Base-by-base conservation (phyloP, 2,113 vertebrate genomes). In the Pao palembangensis region DNA sequence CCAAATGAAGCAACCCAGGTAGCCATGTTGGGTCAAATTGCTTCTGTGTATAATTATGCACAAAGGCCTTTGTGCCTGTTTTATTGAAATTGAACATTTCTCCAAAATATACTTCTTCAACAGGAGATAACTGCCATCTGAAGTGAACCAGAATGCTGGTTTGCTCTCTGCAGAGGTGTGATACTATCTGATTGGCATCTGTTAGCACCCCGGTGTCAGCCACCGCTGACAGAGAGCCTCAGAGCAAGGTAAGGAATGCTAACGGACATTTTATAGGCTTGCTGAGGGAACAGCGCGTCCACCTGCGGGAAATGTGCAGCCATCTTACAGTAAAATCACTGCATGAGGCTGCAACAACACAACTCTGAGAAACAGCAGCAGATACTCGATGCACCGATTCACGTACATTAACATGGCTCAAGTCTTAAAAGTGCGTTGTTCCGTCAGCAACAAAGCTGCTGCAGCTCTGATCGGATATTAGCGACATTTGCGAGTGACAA, bases 311-410 rank as follows among this genome's bases (percentile, higher is more conserved):
- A 75, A 53, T 34, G 55, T 60, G 55, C 64, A 51, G 59, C 56
- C 69, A 58, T 82, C 52, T 55, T 61, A 73, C 67, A 51, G 63
- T 58, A 67, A 64, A 65, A 65, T 65, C 56, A 44, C 58, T 0
- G 67, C 3, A 17, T 64, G 59, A 62, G 68, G 53, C 54, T 18
- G 11, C 55, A 31, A 61, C 6, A 43, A 28, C 31, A 51, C 58
- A 19, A 51, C 51, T 48, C 15, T 6, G 62, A 51, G 53, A 72
- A 79, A 65, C n/a, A 34, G n/a, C 15, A n/a, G 44, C 44, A 47
- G 15, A 17, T n/a, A 17, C 17, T 16, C 6, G 4, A 17, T 47
- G 15, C 14, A 47, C n/a, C 1, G 44, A 47, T 47, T n/a, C 44
- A 38, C 8, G 10, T 34, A 5, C 31, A 34, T 12, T 12, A 38